These are phyloP conservation scores for Rachycentron canadum DNA, from an alignment of 2,797 vertebrate species.

Conservation along the genomic window DNA sequence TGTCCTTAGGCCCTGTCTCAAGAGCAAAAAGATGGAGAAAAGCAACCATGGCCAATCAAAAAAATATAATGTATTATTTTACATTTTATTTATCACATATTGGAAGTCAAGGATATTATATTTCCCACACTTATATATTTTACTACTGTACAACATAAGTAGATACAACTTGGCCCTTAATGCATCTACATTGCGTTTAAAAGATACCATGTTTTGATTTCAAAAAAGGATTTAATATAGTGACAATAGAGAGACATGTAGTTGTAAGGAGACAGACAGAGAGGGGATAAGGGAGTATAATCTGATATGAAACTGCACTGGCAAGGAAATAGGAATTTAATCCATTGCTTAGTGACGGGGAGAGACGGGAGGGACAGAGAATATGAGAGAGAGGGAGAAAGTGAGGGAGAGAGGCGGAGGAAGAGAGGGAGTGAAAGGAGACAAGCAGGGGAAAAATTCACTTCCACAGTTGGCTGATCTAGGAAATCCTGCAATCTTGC, in stretches of 20 bases:
- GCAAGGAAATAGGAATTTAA: conserved; percentile 70
- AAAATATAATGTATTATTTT: neutral
- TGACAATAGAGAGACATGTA: conserved; percentile 15
- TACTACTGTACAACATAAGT: neutral
- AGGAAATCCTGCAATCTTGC: conserved; percentile 84
- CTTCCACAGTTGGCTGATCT: conserved; percentile 83
- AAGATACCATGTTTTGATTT: conserved; percentile 19
- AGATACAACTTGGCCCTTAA: neutral
- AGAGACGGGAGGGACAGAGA: conserved; percentile 45
- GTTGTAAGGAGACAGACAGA: conserved; percentile 39
- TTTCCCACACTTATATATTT: neutral
- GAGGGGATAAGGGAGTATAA: conserved; percentile 58
- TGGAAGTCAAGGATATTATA: neutral
- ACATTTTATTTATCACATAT: neutral
- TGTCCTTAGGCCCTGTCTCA: neutral
- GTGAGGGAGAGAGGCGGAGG: conserved; percentile 33
- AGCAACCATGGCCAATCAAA: neutral
- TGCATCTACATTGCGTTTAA: neutral
- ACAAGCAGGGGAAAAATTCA: conserved; percentile 80
- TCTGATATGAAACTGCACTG: conserved; percentile 61
- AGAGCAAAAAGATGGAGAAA: too few species aligned
- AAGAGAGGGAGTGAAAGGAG: conserved; percentile 47
- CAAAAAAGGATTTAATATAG: conserved; percentile 12
- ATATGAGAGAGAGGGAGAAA: conserved; percentile 45
- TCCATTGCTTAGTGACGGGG: conserved; percentile 63